A percentile compares a stretch with the other conserved stretches of the same genome.
These are phyloP conservation scores for Melanotaenia duboulayi DNA, from an alignment of 2,113 vertebrate species.

Conservation along the genomic window DNA sequence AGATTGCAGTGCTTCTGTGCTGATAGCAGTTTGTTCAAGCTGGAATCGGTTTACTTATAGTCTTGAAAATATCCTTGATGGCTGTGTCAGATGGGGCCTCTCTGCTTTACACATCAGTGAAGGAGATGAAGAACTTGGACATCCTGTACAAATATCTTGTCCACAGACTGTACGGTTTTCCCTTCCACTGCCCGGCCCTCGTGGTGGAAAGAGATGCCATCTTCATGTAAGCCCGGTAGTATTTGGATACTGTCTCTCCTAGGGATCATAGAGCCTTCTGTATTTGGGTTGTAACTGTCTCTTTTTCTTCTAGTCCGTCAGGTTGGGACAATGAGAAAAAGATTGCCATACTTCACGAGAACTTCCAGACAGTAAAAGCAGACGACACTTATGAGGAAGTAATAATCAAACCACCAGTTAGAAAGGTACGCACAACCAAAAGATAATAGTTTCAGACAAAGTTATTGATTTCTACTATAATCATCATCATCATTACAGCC, in stretches of 20 bases:
- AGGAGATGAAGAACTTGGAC: constrained; percentile 98
- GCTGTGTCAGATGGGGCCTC: constrained; percentile 90
- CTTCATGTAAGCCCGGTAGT: constrained; percentile 89
- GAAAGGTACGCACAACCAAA: constrained; percentile 87
- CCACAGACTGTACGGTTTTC: constrained; percentile 97
- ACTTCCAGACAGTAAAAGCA: constrained; percentile 94
- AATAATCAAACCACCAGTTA: constrained; percentile 93
- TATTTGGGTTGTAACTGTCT: constrained; percentile 30
- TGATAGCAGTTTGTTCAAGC: not conserved
- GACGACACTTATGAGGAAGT: constrained; percentile 96
- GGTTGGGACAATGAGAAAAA: constrained; percentile 99
- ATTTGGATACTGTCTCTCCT: not conserved
- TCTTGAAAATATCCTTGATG: constrained; percentile 84
- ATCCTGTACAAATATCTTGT: constrained; percentile 98
- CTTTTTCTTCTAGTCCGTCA: constrained; percentile 86
- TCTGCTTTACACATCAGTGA: constrained; percentile 98
- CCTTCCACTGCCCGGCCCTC: constrained; percentile 91
- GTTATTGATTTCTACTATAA: not conserved
- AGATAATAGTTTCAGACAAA: not conserved
- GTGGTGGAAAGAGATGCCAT: constrained; percentile 98
- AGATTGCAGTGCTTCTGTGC: not conserved
- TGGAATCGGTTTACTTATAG: not conserved
- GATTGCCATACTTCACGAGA: constrained; percentile 97
- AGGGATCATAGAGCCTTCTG: not conserved
- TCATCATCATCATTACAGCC: not conserved